Base-by-base conservation (phyloP, 2,797 vertebrate species). In the Acanthis flammea region DNA sequence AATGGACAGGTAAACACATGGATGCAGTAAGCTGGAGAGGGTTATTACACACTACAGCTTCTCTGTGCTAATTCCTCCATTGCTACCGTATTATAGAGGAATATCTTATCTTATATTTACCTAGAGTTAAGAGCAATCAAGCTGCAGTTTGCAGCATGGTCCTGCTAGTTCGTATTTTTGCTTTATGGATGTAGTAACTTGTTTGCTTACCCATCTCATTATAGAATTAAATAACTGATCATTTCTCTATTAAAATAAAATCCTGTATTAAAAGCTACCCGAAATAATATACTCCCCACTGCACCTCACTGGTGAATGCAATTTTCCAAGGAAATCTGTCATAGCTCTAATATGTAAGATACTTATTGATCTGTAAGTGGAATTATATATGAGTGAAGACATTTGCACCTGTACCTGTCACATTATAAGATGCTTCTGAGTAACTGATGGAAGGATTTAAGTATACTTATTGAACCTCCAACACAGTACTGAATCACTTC, bases 271-370 rank as follows among this genome's bases (percentile, higher is more conserved):
- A 90, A 87, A 82, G 30, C 22, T 54, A 44, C 18, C 25, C 62
- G 37, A 61, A 61, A 41, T 61, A 22, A 61, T 45, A 22, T 4
- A 87, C 41, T 70, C 33, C 57, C 50, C 16, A 23, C 19, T 71
- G 50, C 45, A 47, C 31, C 14, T 21, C 73, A 71, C 30, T 55
- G 14, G 42, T 48, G 51, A 85, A 93, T 37, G 47, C 16, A 73
- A 51, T 87, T 87, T 92, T 85, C 74, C 78, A 76, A 76, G 47
- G 30, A 92, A 88, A 79, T 70, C 63, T 58, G 72, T 75, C 90
- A 70, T 25, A 82, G 41, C 25, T 79, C 4, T 6, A 77, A 63
- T 71, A 67, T 18, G 54, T 86, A 72, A 87, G 66, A 50, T 66
- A 86, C 54, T 55, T 93, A 90, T 79, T 89, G 78, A 89, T 79